Conservation (phyloP, 1,140 invertebrate genomes). For the Megalonaias nervosa region DNA sequence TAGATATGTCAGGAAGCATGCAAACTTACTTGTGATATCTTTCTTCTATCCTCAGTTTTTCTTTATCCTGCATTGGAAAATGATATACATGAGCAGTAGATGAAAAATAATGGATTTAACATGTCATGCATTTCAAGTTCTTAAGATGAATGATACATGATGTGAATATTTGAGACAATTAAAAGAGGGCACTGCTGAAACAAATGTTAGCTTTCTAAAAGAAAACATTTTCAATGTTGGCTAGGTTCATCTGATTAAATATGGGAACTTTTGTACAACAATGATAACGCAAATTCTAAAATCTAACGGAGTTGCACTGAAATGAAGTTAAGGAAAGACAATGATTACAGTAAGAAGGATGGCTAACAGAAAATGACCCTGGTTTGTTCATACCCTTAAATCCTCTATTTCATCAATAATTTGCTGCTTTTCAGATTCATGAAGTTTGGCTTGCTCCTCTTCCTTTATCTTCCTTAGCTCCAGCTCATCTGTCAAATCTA, state of each 20-base stretch:
- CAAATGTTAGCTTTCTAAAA: too few relatives aligned
- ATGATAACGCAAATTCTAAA: slow-evolving; percentile 4
- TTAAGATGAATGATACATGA: not conserved
- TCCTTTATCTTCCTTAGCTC: slow-evolving; percentile 55
- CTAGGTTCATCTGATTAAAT: not conserved
- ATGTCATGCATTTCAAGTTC: not conserved
- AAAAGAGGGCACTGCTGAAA: too few relatives aligned
- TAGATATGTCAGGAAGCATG: not conserved
- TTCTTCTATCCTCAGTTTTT: slow-evolving; percentile 52
- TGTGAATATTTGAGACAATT: too few relatives aligned
- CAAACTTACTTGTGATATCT: slow-evolving; percentile 44
- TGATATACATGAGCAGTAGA: not conserved
- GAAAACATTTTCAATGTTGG: not conserved
- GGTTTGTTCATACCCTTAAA: slow-evolving; percentile 43
- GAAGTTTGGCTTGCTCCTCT: slow-evolving; percentile 46
- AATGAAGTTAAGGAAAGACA: too few relatives aligned
- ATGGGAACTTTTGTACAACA: not conserved
- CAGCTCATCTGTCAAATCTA: slow-evolving; percentile 63
- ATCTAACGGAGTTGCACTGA: too few relatives aligned
- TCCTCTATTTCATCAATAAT: slow-evolving; percentile 65
- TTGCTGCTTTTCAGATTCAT: slow-evolving; percentile 55
- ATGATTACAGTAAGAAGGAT: too few relatives aligned
- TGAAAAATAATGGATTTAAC: slow-evolving; percentile 1
- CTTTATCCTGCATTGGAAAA: slow-evolving; percentile 47
- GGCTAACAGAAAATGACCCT: not conserved